Conservation (phyloP, 2,888 invertebrate species). For the Eudasyphora cyanicolor region DNA sequence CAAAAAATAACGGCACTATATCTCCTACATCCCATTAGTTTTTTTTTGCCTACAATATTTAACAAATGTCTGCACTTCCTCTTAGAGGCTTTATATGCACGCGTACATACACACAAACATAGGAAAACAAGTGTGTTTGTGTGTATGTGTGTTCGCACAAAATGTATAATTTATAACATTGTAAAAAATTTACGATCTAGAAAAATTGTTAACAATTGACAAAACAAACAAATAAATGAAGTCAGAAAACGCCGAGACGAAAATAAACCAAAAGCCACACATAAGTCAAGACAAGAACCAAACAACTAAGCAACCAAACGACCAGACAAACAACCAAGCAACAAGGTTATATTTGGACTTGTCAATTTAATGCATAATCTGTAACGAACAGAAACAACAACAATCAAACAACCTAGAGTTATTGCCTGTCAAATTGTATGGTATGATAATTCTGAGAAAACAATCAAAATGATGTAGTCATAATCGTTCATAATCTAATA, state of each 20-base stretch:
- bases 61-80: background rate
- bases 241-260: background rate
- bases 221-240: constrained; percentile 30
- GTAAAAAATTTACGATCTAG: constrained; percentile 18
- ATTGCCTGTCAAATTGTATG: background rate
- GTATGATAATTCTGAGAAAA: background rate
- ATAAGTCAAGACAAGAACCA: background rate
- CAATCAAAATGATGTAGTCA: too few species aligned
- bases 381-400: background rate
- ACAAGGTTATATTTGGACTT: constrained; percentile 47
- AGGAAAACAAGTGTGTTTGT: background rate
- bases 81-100: background rate
- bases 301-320: background rate
- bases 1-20: background rate
- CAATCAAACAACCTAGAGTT: background rate
- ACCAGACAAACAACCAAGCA: background rate
- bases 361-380: constrained; percentile 39
- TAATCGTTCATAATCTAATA: too few species aligned
- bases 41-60: background rate
- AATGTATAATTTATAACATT: constrained; percentile 30
- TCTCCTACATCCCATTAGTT: too few species aligned
- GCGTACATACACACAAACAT: background rate
- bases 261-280: constrained; percentile 6
- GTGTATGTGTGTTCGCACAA: background rate
- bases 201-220: constrained; percentile 33